Evolutionary conservation across 2,113 vertebrate genomes (phyloP).

Genomic region (Romanogobio albipinnatus): DNA sequence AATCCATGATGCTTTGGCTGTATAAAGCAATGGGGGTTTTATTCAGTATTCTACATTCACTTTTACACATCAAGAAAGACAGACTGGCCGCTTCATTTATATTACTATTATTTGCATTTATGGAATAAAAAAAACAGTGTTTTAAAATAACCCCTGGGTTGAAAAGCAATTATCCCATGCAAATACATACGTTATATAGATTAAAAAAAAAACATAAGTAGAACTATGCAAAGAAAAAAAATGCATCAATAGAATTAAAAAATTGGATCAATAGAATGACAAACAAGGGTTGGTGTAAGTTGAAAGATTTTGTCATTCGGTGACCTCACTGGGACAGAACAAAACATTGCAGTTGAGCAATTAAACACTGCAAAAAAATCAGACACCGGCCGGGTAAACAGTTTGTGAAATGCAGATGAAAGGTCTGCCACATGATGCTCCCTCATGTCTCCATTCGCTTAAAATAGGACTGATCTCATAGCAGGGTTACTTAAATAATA

Average conservation of each 20-base stretch:
- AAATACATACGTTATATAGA: background rate
- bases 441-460: background rate
- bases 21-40: background rate
- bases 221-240: background rate
- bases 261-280: background rate
- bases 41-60: background rate
- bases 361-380: slow-evolving; percentile 41
- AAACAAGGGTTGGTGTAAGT: background rate
- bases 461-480: background rate
- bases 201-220: background rate
- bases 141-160: background rate
- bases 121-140: background rate
- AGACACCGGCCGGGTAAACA: slow-evolving; percentile 3
- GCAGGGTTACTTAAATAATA: background rate
- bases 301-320: background rate
- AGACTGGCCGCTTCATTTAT: background rate
- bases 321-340: slow-evolving; percentile 22
- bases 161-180: background rate
- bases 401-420: slow-evolving; percentile 43
- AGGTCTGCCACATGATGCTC: slow-evolving; percentile 25
- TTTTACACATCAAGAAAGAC: background rate
- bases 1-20: background rate
- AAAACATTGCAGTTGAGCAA: slow-evolving; percentile 38
- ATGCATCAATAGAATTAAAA: background rate
- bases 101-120: slow-evolving; percentile 2